Conservation (phyloP, 2,113 vertebrate genomes). For the Chelonoidis abingdonii region DNA sequence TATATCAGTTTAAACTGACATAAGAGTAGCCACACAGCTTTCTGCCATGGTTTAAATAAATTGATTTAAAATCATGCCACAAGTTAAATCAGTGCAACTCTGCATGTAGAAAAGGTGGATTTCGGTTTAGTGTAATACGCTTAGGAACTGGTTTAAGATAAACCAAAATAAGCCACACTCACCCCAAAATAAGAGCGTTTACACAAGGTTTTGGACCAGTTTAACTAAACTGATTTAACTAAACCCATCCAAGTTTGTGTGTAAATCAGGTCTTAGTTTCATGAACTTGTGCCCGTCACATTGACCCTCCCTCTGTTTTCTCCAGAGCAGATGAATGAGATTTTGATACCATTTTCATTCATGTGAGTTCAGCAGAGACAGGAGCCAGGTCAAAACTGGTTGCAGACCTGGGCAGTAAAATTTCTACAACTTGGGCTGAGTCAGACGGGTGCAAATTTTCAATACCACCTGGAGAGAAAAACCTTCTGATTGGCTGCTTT, state of each 20-base stretch:
- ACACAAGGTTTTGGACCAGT: not conserved
- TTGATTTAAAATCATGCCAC: not conserved
- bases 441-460: not conserved
- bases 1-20: not conserved
- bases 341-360: not conserved
- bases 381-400: not conserved
- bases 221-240: not conserved
- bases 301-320: not conserved
- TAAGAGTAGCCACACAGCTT: not conserved
- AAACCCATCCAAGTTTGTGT: not conserved
- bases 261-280: not conserved
- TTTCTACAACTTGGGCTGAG: not conserved
- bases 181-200: not conserved
- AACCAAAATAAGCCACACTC: not conserved
- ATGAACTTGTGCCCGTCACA: not conserved
- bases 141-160: not conserved
- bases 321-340: not conserved
- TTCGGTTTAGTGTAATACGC: not conserved
- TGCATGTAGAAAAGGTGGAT: not conserved
- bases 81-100: not conserved
- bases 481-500: not conserved
- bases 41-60: not conserved
- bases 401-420: not conserved
- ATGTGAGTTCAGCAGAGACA: not conserved
- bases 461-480: not conserved